A percentile compares a stretch with the other conserved stretches of the same genome.
These are phyloP conservation scores for Eutrigla gurnardus DNA, from an alignment of 2,797 vertebrate genomes.

Conservation along the genomic window DNA sequence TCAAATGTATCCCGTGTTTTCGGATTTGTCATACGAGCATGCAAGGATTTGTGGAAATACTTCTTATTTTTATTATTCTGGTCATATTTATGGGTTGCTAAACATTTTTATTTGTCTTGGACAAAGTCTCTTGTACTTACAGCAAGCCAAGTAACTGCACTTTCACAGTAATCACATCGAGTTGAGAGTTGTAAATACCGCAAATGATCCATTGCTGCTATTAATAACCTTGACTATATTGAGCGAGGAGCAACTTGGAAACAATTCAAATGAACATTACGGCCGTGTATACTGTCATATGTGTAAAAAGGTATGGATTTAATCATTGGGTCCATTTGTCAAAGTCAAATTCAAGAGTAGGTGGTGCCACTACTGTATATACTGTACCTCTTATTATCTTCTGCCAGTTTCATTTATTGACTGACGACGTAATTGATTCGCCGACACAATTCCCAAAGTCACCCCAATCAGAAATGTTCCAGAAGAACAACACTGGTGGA, in stretches of 20 bases:
- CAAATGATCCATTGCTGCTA: conserved; percentile 13
- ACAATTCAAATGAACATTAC: conserved; percentile 44
- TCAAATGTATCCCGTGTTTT: conserved; percentile 40
- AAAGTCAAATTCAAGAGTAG: conserved; percentile 68
- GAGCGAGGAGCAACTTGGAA: conserved; percentile 28
- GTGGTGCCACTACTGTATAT: conserved; percentile 40
- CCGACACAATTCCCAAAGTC: conserved; percentile 75
- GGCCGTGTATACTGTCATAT: conserved; percentile 27
- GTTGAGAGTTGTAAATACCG: background rate
- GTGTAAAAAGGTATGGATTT: conserved; percentile 54
- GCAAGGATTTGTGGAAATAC: background rate
- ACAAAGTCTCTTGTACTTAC: background rate
- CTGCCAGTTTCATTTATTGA: conserved; percentile 75
- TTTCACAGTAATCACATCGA: background rate
- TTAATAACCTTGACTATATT: conserved; percentile 60
- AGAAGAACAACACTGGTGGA: conserved; percentile 46
- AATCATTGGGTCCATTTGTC: conserved; percentile 64
- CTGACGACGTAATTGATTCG: conserved; percentile 72
- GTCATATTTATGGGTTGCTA: too few species aligned
- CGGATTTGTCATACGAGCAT: conserved; percentile 33
- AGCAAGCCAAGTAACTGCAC: background rate
- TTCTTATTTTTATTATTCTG: background rate
- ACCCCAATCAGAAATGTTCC: conserved; percentile 68
- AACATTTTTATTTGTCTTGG: background rate
- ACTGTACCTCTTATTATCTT: conserved; percentile 62